Evolutionary conservation across 2,797 vertebrate species (phyloP).

Genomic region (Hyperoplus lanceolatus): DNA sequence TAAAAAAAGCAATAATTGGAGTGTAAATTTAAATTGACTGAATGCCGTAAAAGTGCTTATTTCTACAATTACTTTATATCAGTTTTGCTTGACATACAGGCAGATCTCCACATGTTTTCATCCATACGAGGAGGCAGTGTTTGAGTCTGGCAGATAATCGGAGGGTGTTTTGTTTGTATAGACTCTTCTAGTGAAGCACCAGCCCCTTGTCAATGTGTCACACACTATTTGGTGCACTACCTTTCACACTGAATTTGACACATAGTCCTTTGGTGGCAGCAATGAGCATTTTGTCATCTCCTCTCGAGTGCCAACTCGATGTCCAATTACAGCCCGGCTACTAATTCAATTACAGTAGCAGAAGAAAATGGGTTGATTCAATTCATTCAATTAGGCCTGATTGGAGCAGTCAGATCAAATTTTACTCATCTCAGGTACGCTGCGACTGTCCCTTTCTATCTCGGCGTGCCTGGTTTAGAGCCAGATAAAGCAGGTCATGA

Average conservation of each 20-base stretch:
- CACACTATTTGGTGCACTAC: slow-evolving; percentile 50
- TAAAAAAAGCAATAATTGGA: not conserved
- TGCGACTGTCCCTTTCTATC: slow-evolving; percentile 59
- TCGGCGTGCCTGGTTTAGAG: slow-evolving; percentile 34
- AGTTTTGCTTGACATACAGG: slow-evolving; percentile 6
- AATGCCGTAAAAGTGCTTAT: not conserved
- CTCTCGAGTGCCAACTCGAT: slow-evolving; percentile 74
- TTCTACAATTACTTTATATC: not conserved
- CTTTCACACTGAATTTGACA: slow-evolving; percentile 77
- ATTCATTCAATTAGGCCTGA: slow-evolving; percentile 80
- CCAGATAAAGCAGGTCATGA: slow-evolving; percentile 41
- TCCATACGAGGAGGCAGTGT: not conserved
- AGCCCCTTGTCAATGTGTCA: slow-evolving; percentile 64
- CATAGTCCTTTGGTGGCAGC: slow-evolving; percentile 69
- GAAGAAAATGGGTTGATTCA: slow-evolving; percentile 82
- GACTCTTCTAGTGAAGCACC: slow-evolving; percentile 21
- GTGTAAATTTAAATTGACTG: not conserved
- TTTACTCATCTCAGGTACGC: slow-evolving; percentile 74
- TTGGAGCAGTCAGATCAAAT: slow-evolving; percentile 78
- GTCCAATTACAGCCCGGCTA: slow-evolving; percentile 77
- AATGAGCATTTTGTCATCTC: slow-evolving; percentile 79
- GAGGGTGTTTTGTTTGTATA: slow-evolving; percentile 55
- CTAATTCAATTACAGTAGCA: slow-evolving; percentile 84
- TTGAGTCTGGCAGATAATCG: slow-evolving; percentile 24
- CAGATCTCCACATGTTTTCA: slow-evolving; percentile 1